Conservation (phyloP, 2,113 vertebrate species). For the Lutjanus erythropterus region DNA sequence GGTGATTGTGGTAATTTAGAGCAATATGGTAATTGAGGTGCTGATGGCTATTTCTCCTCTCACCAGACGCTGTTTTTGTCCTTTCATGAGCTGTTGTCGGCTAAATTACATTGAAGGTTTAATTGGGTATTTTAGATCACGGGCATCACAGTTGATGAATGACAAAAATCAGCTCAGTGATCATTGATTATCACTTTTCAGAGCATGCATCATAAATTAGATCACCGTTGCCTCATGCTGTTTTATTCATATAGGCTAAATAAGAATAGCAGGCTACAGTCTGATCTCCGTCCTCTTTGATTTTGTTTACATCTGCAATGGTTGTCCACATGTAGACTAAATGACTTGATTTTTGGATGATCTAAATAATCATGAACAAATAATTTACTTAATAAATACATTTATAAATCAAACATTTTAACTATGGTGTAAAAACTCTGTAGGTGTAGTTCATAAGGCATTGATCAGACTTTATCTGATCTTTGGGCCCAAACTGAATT, state of each 20-base stretch:
- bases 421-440: neutral
- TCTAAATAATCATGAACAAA: too few relatives aligned
- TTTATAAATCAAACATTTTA: neutral
- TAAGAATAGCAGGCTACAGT: slow-evolving; percentile 8
- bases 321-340: neutral
- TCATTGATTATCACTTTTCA: slow-evolving; percentile 71
- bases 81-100: slow-evolving; percentile 65
- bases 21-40: slow-evolving; percentile 78
- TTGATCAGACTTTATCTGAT: neutral
- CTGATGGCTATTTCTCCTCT: slow-evolving; percentile 74
- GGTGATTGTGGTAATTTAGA: slow-evolving; percentile 79
- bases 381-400: neutral
- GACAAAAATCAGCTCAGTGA: slow-evolving; percentile 72
- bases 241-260: slow-evolving; percentile 51
- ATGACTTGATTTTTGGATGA: neutral
- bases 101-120: slow-evolving; percentile 74
- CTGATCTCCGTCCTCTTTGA: slow-evolving; percentile 2
- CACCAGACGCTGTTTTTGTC: slow-evolving; percentile 64
- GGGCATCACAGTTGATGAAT: slow-evolving; percentile 65
- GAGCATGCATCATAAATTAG: slow-evolving; percentile 60
- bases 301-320: slow-evolving; percentile 5
- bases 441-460: too few relatives aligned
- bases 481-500: neutral
- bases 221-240: slow-evolving; percentile 51
- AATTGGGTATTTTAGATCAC: slow-evolving; percentile 75